Conservation (phyloP, 64 coral and sea anemone species). For the Dendronephthya gigantea region DNA sequence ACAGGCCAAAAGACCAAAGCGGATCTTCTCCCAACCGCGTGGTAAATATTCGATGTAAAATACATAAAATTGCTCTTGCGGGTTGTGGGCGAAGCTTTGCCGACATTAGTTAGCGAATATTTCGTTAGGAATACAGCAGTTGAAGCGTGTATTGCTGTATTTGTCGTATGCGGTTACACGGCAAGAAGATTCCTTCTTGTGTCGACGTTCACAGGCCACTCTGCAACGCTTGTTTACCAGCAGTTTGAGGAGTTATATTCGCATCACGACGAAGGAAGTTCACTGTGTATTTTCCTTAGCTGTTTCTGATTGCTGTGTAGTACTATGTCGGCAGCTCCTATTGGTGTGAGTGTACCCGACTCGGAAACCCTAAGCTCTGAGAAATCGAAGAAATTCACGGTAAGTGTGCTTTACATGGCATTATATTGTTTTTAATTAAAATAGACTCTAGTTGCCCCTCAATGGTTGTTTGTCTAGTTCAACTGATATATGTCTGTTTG, state of each 20-base stretch:
- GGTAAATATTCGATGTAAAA: constrained; percentile 34
- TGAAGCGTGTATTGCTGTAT: neutral
- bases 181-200: neutral
- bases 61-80: constrained; percentile 36
- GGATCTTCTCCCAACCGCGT: constrained; percentile 9
- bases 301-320: constrained; percentile 8
- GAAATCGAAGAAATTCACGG: constrained; percentile 54
- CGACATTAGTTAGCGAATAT: neutral
- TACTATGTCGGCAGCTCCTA: constrained; percentile 34
- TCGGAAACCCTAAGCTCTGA: constrained; percentile 69
- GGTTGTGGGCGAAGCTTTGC: constrained; percentile 15
- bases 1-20: constrained; percentile 31
- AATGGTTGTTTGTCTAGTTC: neutral
- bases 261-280: neutral
- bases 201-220: neutral
- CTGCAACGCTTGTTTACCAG: neutral
- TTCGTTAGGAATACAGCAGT: neutral
- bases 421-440: neutral
- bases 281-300: constrained; percentile 14
- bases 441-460: neutral
- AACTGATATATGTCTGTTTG: neutral
- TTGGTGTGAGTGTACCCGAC: constrained; percentile 67
- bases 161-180: neutral
- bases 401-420: constrained; percentile 19
- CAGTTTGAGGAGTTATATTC: neutral